A percentile compares a stretch with the other conserved stretches of the same genome.
Conservation (phyloP, 2,113 vertebrate species). For the Stigmatopora argus region DNA sequence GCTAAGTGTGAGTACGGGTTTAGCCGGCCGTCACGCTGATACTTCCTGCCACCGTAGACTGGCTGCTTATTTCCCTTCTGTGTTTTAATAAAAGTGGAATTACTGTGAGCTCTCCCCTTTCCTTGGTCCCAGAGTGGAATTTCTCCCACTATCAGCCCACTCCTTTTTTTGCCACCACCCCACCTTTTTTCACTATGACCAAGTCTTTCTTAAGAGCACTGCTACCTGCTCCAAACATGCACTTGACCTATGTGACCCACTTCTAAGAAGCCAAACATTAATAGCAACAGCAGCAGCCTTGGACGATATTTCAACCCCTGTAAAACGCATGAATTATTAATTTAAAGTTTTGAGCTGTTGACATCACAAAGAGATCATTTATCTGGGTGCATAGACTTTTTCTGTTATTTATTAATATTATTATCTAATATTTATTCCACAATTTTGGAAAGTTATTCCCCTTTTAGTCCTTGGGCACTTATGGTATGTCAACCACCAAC, state of each 20-base stretch:
- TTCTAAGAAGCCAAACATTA: slow-evolving; percentile 22
- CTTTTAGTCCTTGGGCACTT: slow-evolving; percentile 48
- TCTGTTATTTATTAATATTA: not conserved
- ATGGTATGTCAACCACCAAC: slow-evolving; percentile 40
- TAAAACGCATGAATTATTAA: not conserved
- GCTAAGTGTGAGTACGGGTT: slow-evolving; percentile 16
- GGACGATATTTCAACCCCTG: not conserved
- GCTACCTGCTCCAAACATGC: slow-evolving; percentile 18
- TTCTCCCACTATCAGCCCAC: slow-evolving; percentile 49
- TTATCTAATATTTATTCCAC: not conserved
- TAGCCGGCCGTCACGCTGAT: slow-evolving; percentile 40
- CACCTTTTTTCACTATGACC: not conserved
- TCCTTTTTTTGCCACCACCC: slow-evolving; percentile 3
- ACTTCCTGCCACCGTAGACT: slow-evolving; percentile 30
- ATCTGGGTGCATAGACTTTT: not conserved
- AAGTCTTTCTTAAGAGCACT: slow-evolving; percentile 17
- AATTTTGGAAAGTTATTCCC: slow-evolving; percentile 37
- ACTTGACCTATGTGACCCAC: slow-evolving; percentile 28
- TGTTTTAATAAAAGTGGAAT: slow-evolving; percentile 77
- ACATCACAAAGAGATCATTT: not conserved
- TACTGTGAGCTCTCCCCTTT: slow-evolving; percentile 43
- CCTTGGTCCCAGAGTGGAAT: slow-evolving; percentile 55
- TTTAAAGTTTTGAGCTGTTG: slow-evolving; percentile 1
- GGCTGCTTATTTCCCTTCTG: slow-evolving; percentile 59
- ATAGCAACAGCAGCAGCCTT: slow-evolving; percentile 2